Conservation (phyloP, 2,888 invertebrate genomes). For the Tetragonisca angustula region DNA sequence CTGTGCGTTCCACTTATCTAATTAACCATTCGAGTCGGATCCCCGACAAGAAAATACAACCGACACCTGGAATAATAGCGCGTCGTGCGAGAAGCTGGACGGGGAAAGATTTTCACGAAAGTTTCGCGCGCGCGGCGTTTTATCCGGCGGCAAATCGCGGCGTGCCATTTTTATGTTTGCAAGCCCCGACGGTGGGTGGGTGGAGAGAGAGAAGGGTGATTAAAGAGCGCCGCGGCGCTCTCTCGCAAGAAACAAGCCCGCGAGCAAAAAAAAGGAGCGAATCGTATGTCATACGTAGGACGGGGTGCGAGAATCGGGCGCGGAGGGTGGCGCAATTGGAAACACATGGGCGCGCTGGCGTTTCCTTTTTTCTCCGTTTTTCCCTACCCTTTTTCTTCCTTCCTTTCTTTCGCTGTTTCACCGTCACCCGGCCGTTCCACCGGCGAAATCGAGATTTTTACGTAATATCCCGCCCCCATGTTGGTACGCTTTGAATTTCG, state of each 20-base stretch:
- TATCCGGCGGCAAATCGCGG: slow-evolving; percentile 65
- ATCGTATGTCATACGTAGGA: slow-evolving; percentile 48
- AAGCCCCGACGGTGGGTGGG: not conserved
- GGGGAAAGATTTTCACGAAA: slow-evolving; percentile 6
- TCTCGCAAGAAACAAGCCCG: slow-evolving; percentile 61
- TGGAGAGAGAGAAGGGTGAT: slow-evolving; percentile 42
- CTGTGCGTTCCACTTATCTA: not conserved
- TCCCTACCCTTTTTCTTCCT: not conserved
- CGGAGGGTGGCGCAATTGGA: slow-evolving; percentile 57
- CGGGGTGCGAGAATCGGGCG: slow-evolving; percentile 34
- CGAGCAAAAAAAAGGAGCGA: slow-evolving; percentile 51
- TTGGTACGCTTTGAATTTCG: not conserved
- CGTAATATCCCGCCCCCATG: not conserved
- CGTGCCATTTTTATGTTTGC: slow-evolving; percentile 61
- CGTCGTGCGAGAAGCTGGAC: not conserved
- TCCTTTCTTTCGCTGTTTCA: not conserved
- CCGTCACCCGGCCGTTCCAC: not conserved
- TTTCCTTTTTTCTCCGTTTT: slow-evolving; percentile 10
- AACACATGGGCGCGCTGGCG: slow-evolving; percentile 50
- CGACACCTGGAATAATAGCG: not conserved
- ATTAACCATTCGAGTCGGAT: slow-evolving; percentile 21
- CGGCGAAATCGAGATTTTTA: not conserved
- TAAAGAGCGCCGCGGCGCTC: slow-evolving; percentile 60
- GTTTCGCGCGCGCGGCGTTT: slow-evolving; percentile 35
- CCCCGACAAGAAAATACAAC: not conserved